Base-by-base conservation (phyloP, 2,797 vertebrate species). In the Myotis pilosus region DNA sequence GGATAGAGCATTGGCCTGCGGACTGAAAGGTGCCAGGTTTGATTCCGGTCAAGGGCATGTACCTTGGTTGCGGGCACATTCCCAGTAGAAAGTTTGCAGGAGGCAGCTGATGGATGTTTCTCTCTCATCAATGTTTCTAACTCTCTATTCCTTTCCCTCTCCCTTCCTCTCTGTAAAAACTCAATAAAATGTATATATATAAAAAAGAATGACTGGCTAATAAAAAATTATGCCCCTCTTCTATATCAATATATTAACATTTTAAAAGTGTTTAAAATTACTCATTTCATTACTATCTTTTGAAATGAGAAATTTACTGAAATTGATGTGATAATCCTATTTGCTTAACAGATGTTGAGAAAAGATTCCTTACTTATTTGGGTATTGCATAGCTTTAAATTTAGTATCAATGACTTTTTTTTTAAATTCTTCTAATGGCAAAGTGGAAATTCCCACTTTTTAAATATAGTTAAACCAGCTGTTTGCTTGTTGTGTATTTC, bases 301-400 rank as follows among this genome's bases (percentile, higher is more conserved):
- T 89, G 38, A 92, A 91, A 84, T 81, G 20, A 95, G 22, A 95
- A 92, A 87, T 47, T 72, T 38, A 19, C 60, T 78, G n/a, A 95
- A 91, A 89, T 75, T 6, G 20, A 95, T 95, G 86, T 89, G 3
- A 72, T 89, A 83, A 89, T 92, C 33, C 9, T 94, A 28, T 44
- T 87, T 87, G 15, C 76, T 93, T 91, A 92, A 87, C 66, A 92
- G n/a, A 78, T 62, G 17, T 44, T 89, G 33, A 75, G 33, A 87
- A 92, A 89, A 23, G 11, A 92, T 87, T 93, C 95, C 8, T 17
- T 25, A 60, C 25, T 15, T 81, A 41, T 25, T 2, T 47, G 28
- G 57, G 1, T 85, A 47, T 79, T 76, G 76, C 30, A 79, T 38
- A 66, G 1, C 8, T 91, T 81, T 17, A 82, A 66, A 81, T 78